Conservation (phyloP, 2,888 invertebrate genomes). For the Cephus nigrinus region DNA sequence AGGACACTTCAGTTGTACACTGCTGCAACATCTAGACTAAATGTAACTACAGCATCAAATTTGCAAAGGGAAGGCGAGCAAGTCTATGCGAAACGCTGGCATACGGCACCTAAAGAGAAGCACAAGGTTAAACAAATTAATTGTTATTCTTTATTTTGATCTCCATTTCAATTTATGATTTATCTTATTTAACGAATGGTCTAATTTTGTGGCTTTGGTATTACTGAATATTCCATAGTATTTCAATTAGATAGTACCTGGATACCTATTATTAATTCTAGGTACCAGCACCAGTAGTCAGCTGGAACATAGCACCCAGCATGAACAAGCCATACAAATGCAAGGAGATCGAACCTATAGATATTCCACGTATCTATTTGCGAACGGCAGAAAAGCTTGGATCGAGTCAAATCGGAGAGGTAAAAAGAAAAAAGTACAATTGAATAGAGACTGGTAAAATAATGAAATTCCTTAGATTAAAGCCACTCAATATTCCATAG, state of each 20-base stretch:
- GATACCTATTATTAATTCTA: conserved; percentile 41
- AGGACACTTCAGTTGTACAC: conserved; percentile 57
- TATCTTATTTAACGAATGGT: too few species aligned
- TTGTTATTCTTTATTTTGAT: neutral
- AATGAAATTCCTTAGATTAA: neutral
- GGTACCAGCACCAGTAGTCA: conserved; percentile 70
- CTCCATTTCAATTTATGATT: too few species aligned
- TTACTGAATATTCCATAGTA: neutral
- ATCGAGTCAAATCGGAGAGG: conserved; percentile 71
- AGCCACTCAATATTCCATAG: conserved; percentile 51
- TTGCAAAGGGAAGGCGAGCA: conserved; percentile 63
- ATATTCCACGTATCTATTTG: conserved; percentile 70
- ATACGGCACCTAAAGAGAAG: conserved; percentile 72
- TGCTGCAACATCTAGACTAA: conserved; percentile 54
- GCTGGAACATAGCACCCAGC: conserved; percentile 73
- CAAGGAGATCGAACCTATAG: conserved; percentile 70
- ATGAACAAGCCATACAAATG: conserved; percentile 73
- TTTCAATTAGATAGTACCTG: neutral
- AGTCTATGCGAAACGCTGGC: conserved; percentile 69
- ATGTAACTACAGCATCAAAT: conserved; percentile 58
- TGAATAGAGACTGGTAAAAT: neutral
- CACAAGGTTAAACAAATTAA: conserved; percentile 65
- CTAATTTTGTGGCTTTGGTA: neutral
- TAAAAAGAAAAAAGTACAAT: conserved; percentile 36
- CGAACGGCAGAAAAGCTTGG: conserved; percentile 71